Evolutionary conservation across 2,113 vertebrate species (phyloP), one percentile per base, ranked within the genome.

Genomic region (Stomatorhinus ivindoensis): DNA sequence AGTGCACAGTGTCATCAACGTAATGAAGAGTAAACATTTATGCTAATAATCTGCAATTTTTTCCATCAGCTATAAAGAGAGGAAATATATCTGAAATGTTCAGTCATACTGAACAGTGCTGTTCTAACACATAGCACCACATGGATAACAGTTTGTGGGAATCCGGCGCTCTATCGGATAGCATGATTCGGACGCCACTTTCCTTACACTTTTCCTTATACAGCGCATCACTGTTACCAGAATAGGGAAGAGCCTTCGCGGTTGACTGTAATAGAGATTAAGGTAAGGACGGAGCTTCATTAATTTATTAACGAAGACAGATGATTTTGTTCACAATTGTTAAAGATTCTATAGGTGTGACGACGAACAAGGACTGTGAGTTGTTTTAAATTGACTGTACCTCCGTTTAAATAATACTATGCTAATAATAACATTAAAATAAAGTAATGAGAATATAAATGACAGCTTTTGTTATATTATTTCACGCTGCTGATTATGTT

Each of bases 11-110:
- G 98, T 99, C 98, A 99, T 99, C 98, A 99, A 98, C 98, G 98
- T 99, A 99, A 99, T 99, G 98, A 99, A 99, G 97, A 99, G 98
- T 99, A 99, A 99, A 99, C 98, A 99, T 99, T 99, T 99, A 99
- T 99, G 98, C 98, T 99, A 99, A 99, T 99, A 99, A 99, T 99
- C 98, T 97, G 97, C 97, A 97, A 97, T 99, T 99, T 99, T 97
- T 97, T 96, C 95, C 95, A 98, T 99, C 97, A 97, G 97, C 98
- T 99, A 99, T 99, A 99, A 99, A 99, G 97, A 98, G 98, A 97
- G 96, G 97, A 97, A 98, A 99, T 99, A 99, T 98, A 99, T 97
- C 97, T 95, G 97, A 97, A 97, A 96, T 95, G 97, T 98, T 96
- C 98, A 99, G 97, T 99, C 97, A 97, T 98, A 97, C 98, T 98